Evolutionary conservation across 1,140 invertebrate species (phyloP).

Genomic region (Zaprionus nigranus): DNA sequence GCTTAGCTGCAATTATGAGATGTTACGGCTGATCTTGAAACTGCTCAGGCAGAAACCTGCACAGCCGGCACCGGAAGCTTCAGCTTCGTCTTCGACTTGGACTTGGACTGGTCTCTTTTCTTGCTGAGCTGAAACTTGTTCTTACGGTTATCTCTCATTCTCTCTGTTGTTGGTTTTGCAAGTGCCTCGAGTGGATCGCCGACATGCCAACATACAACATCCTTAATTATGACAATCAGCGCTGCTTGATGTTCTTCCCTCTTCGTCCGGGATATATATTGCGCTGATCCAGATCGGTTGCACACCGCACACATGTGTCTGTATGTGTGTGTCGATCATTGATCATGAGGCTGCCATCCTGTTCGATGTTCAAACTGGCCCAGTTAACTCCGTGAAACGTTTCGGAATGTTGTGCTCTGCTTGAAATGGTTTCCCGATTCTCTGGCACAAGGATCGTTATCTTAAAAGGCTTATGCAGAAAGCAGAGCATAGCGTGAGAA

Average conservation of each 20-base stretch:
- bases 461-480: slow-evolving; percentile 16
- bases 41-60: slow-evolving; percentile 53
- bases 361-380: slow-evolving; percentile 47
- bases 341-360: slow-evolving; percentile 17
- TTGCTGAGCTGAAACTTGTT: slow-evolving; percentile 57
- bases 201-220: slow-evolving; percentile 76
- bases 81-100: background rate
- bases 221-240: slow-evolving; percentile 83
- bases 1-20: slow-evolving; percentile 81
- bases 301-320: slow-evolving; percentile 44
- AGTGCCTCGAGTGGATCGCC: slow-evolving; percentile 64
- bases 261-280: slow-evolving; percentile 28
- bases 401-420: slow-evolving; percentile 26
- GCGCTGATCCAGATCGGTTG: slow-evolving; percentile 71
- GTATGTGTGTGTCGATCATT: slow-evolving; percentile 49
- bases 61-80: slow-evolving; percentile 71
- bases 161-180: slow-evolving; percentile 63
- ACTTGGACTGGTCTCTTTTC: background rate
- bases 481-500: slow-evolving; percentile 35
- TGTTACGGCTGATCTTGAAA: slow-evolving; percentile 72
- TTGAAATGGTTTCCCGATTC: background rate
- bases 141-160: slow-evolving; percentile 64
- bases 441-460: slow-evolving; percentile 26
- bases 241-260: slow-evolving; percentile 64
- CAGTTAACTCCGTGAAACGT: slow-evolving; percentile 50